A percentile compares a stretch with the other conserved stretches of the same genome.
phyloP scores from a whole-genome alignment of 2,113 vertebrate species.

The Colossoma macropomum region DNA sequence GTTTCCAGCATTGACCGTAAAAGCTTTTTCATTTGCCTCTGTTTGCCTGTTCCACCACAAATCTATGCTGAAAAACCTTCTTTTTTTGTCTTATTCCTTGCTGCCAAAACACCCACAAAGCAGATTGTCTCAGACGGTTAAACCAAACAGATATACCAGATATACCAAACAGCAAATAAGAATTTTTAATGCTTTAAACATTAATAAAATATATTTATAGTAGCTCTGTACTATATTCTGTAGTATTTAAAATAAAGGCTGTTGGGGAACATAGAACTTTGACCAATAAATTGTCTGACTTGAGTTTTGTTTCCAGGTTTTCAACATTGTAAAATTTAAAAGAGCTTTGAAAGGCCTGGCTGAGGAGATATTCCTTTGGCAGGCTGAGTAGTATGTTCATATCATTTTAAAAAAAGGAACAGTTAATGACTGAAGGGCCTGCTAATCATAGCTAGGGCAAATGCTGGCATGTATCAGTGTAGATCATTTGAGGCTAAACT shows the following conservation, averaged over 20 bases:
- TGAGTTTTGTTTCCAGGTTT: neutral
- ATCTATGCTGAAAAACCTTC: neutral
- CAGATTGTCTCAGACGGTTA: neutral
- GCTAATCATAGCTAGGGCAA: neutral
- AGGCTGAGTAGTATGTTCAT: neutral
- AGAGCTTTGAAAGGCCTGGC: neutral
- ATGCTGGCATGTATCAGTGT: neutral
- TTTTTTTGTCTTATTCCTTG: neutral
- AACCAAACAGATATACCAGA: neutral
- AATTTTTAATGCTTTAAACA: neutral
- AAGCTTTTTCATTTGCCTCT: neutral
- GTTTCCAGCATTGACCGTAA: neutral
- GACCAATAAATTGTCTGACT: neutral
- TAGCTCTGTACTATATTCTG: neutral
- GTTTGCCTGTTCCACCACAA: neutral
- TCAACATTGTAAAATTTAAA: neutral
- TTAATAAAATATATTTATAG: neutral
- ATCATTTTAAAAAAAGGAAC: neutral
- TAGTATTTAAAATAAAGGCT: neutral
- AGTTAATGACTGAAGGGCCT: neutral
- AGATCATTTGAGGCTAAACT: neutral
- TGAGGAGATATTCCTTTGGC: neutral
- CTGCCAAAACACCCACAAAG: neutral
- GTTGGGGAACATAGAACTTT: neutral
- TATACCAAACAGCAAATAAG: neutral